Percentiles rank a stretch among this genome's conserved stretches.
These are phyloP conservation scores for Catharus bicknelli DNA, from an alignment of 2,113 vertebrate species.

Conservation along the genomic window DNA sequence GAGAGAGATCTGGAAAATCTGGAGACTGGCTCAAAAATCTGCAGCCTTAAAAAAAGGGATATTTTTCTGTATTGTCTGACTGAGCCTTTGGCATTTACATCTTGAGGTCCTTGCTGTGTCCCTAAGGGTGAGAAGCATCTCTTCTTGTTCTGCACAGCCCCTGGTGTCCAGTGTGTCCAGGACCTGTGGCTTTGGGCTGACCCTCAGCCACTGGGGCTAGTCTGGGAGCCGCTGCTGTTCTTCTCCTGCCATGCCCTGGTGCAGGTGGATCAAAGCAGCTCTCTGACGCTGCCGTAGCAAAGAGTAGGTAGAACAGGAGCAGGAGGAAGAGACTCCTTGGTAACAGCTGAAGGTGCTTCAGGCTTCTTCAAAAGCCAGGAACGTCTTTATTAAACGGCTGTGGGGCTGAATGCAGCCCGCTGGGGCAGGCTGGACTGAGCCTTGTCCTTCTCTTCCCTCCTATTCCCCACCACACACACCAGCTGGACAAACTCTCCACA, in stretches of 20 bases:
- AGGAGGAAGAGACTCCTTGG: neutral
- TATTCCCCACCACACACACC: accelerated
- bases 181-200: neutral
- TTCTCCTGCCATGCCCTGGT: neutral
- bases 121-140: neutral
- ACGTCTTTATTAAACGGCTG: neutral
- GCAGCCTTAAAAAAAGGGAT: accelerated
- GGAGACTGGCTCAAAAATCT: neutral
- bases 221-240: neutral
- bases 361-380: neutral
- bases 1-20: neutral
- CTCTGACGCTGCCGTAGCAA: accelerated
- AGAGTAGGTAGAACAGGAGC: neutral
- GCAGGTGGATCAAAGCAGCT: neutral
- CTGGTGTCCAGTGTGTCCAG: neutral
- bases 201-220: neutral
- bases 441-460: neutral
- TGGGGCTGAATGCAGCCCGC: neutral
- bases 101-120: neutral
- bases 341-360: accelerated
- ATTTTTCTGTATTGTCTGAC: neutral
- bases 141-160: neutral
- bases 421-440: accelerated
- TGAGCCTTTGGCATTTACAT: neutral
- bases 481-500: accelerated